Evolutionary conservation across 2,888 invertebrate species (phyloP).

Genomic region (Ophion ellenae): DNA sequence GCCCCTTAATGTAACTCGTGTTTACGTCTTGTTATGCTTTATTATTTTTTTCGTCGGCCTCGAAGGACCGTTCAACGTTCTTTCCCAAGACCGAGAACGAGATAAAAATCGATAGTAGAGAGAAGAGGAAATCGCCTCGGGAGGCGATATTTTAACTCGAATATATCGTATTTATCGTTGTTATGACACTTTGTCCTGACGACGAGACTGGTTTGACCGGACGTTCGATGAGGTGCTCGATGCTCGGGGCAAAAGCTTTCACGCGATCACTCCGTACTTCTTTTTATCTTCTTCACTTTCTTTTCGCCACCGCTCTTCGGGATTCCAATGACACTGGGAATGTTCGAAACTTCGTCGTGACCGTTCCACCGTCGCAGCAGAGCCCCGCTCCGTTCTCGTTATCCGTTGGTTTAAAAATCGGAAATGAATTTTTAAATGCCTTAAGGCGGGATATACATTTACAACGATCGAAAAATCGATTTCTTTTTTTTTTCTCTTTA

Average conservation of each 20-base stretch:
- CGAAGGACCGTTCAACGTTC: not conserved
- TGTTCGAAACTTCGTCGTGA: too few species aligned
- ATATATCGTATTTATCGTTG: constrained; percentile 9
- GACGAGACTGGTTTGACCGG: constrained; percentile 32
- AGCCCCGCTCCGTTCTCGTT: too few species aligned
- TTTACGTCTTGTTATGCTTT: not conserved
- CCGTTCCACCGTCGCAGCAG: too few species aligned
- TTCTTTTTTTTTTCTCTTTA: too few species aligned
- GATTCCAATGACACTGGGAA: too few species aligned
- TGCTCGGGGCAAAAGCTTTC: constrained; percentile 29
- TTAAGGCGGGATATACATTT: too few species aligned
- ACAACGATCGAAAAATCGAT: too few species aligned
- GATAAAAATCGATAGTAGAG: constrained; percentile 29
- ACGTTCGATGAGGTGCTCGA: constrained; percentile 20
- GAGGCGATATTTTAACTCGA: constrained; percentile 1
- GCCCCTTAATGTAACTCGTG: not conserved
- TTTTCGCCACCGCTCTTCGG: not conserved
- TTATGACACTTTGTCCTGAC: constrained; percentile 8
- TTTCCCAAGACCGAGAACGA: constrained; percentile 30
- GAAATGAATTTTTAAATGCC: too few species aligned
- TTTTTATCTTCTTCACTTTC: constrained; percentile 20
- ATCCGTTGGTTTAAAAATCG: too few species aligned
- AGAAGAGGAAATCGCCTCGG: constrained; percentile 28
- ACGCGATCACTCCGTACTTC: constrained; percentile 27
- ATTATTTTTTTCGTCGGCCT: not conserved